Conservation (phyloP, 2,113 vertebrate genomes). For the Otolemur garnettii region DNA sequence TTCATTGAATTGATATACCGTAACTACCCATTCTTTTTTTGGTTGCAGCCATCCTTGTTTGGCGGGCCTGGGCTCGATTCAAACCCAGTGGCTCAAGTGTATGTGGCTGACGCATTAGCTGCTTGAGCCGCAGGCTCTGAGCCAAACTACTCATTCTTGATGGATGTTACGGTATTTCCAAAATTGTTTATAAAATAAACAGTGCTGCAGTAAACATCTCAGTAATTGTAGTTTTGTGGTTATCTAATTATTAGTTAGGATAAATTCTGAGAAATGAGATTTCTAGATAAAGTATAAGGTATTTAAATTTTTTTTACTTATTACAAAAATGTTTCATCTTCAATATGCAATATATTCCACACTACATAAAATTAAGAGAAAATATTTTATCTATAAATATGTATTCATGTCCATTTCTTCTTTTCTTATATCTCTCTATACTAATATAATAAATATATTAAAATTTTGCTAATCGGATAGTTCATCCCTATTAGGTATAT, state of each 20-base stretch:
- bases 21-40: too few relatives aligned
- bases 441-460: not conserved
- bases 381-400: not conserved
- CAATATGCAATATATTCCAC: too few relatives aligned
- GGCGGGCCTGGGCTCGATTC: too few relatives aligned
- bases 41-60: too few relatives aligned
- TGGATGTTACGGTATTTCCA: not conserved
- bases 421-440: not conserved
- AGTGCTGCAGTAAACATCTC: not conserved
- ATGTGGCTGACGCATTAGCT: too few relatives aligned
- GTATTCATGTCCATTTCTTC: not conserved
- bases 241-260: not conserved
- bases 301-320: slow-evolving; percentile 17
- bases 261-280: not conserved
- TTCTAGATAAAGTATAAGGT: not conserved
- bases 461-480: not conserved
- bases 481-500: not conserved
- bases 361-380: not conserved
- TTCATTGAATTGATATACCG: not conserved
- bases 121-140: too few relatives aligned
- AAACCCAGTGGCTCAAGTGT: too few relatives aligned
- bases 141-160: not conserved
- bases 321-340: not conserved
- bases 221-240: not conserved
- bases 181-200: not conserved